Evolutionary conservation across 2,113 vertebrate genomes (phyloP), one percentile per base, ranked within the genome.

Genomic region (Phalacrocorax pelagicus): DNA sequence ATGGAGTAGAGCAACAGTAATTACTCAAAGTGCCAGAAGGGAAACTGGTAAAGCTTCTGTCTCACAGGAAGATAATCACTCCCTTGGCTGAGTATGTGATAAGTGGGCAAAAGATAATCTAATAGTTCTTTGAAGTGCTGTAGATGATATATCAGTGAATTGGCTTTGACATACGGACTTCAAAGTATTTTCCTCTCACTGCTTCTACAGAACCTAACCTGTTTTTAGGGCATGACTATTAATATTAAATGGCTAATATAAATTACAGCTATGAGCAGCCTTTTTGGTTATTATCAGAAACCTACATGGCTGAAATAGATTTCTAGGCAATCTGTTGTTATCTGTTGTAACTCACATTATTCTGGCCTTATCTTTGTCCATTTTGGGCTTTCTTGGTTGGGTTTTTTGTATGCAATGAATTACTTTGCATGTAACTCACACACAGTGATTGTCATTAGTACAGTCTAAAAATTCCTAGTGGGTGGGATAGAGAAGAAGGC

Each of bases 51-150:
- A 96, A 85, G 98, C 98, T 90, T 96, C 95, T 94, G 44, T 98
- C 98, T 75, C 97, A 91, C n/a, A 96, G 99, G 96, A 98, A 98
- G 95, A 97, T 99, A 94, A 98, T 99, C 96, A 98, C 98, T 91
- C 98, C 98, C 40, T 96, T 98, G 15, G 90, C 92, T 71, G 97
- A 97, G 24, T 83, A 51, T 77, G 73, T 94, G 55, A 97, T 93
- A 95, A 97, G n/a, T 86, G 92, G 82, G 88, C 58, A 95, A 63
- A 95, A 97, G 59, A 96, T 96, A 97, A 98, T 85, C 21, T 3
- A 87, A 85, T 77, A 82, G 85, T 77, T 57, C 47, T 59, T 51
- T 57, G 47, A 90, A 61, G 69, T 71, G 51, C 38, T 94, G 36
- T 77, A 27, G 21, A 10, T 57, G 75, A 83, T 61, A 22, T 12